Evolutionary conservation across 2,888 invertebrate species (phyloP).

Genomic region (Ophonus ardosiacus): DNA sequence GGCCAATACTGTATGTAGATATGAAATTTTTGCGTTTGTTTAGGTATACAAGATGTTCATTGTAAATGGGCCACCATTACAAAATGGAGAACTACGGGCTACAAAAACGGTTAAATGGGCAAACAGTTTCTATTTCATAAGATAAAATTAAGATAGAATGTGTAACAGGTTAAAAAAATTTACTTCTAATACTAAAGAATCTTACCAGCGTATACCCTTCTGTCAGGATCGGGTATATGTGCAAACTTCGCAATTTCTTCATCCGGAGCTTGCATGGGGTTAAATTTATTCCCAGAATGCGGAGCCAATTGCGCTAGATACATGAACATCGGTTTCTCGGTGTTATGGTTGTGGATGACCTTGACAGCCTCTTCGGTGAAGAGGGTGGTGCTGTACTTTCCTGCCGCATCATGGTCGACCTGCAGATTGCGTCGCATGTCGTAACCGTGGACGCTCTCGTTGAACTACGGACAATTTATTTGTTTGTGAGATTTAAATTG

Average conservation of each 20-base stretch:
- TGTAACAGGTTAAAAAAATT: no score
- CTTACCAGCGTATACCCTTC: slow-evolving; percentile 84
- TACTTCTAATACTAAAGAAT: not conserved
- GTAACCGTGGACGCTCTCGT: slow-evolving; percentile 77
- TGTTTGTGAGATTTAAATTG: not conserved
- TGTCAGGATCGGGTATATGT: slow-evolving; percentile 82
- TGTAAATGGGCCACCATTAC: no score
- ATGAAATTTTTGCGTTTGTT: no score
- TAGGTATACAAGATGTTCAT: no score
- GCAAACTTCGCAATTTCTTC: slow-evolving; percentile 83
- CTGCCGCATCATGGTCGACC: slow-evolving; percentile 77
- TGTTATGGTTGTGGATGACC: slow-evolving; percentile 79
- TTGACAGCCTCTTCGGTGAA: slow-evolving; percentile 82
- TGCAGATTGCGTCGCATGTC: slow-evolving; percentile 81
- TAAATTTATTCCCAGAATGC: slow-evolving; percentile 81
- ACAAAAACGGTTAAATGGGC: no score
- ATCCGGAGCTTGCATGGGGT: slow-evolving; percentile 85
- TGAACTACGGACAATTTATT: slow-evolving; percentile 23
- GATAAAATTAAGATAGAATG: no score
- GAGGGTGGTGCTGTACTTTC: slow-evolving; percentile 82
- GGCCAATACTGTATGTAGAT: no score
- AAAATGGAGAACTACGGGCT: no score
- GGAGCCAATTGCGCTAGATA: slow-evolving; percentile 84
- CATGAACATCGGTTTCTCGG: slow-evolving; percentile 80
- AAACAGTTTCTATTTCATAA: no score